phyloP scores from a whole-genome alignment of 1,140 invertebrate genomes.

The Drosophila pallidifrons region DNA sequence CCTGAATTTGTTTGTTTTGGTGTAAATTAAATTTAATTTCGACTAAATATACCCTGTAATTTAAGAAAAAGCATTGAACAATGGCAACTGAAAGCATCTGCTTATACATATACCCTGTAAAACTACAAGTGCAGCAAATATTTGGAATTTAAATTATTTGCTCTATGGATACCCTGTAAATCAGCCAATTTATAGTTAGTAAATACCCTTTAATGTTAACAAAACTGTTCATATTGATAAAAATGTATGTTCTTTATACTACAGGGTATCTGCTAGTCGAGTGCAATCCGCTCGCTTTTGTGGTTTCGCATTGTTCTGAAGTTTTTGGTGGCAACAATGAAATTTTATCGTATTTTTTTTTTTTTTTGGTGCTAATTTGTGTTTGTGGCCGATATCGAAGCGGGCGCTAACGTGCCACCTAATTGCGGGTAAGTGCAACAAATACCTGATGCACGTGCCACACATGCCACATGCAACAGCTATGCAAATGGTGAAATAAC shows the following conservation, averaged over 20 bases:
- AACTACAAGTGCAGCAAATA: too few species aligned
- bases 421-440: slow-evolving; percentile 32
- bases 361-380: too few species aligned
- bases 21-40: too few species aligned
- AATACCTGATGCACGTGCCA: slow-evolving; percentile 9
- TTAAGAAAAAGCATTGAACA: too few species aligned
- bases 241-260: too few species aligned
- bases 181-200: neutral
- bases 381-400: slow-evolving; percentile 1
- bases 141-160: too few species aligned
- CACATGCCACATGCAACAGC: slow-evolving; percentile 9
- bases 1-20: too few species aligned
- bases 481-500: neutral
- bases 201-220: slow-evolving; percentile 12
- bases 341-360: slow-evolving; percentile 4
- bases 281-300: neutral
- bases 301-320: slow-evolving; percentile 14
- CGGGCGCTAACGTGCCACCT: neutral
- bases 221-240: neutral
- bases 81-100: too few species aligned
- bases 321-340: slow-evolving; percentile 23
- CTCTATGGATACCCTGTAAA: too few species aligned
- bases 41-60: too few species aligned
- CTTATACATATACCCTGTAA: too few species aligned
- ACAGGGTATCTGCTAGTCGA: slow-evolving; percentile 4